Evolutionary conservation across 2,797 vertebrate genomes (phyloP).

Genomic region (Sebastes wilsoni): DNA sequence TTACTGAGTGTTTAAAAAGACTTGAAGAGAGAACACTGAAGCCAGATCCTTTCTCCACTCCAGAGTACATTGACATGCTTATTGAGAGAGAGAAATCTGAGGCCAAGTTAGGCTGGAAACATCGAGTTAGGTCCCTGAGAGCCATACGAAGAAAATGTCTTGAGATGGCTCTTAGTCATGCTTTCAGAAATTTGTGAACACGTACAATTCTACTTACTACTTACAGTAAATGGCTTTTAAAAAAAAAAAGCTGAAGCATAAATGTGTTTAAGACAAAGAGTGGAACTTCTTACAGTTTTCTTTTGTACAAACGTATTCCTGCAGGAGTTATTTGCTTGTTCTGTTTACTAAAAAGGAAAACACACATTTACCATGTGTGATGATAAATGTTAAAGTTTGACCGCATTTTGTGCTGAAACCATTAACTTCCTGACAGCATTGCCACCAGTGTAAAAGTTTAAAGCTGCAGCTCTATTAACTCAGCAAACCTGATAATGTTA

Average conservation of each 20-base stretch:
- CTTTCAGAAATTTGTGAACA: too few relatives aligned
- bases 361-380: background rate
- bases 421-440: too few relatives aligned
- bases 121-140: too few relatives aligned
- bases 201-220: too few relatives aligned
- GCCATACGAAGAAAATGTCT: too few relatives aligned
- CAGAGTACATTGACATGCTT: constrained; percentile 46
- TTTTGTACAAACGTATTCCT: background rate
- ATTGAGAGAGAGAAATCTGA: constrained; percentile 44
- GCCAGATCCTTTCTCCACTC: constrained; percentile 34
- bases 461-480: too few relatives aligned
- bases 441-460: too few relatives aligned
- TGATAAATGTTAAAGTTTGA: background rate
- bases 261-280: background rate
- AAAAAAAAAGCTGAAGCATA: background rate
- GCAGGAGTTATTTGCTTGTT: background rate
- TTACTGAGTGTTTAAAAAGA: background rate
- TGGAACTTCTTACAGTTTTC: background rate
- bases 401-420: background rate
- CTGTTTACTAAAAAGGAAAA: background rate
- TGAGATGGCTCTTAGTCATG: too few relatives aligned
- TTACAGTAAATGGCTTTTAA: background rate
- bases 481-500: too few relatives aligned
- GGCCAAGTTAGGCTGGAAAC: background rate
- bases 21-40: constrained; percentile 35